These are phyloP conservation scores for Dysmachus trigonus DNA, from an alignment of 2,888 invertebrate genomes.

Conservation along the genomic window DNA sequence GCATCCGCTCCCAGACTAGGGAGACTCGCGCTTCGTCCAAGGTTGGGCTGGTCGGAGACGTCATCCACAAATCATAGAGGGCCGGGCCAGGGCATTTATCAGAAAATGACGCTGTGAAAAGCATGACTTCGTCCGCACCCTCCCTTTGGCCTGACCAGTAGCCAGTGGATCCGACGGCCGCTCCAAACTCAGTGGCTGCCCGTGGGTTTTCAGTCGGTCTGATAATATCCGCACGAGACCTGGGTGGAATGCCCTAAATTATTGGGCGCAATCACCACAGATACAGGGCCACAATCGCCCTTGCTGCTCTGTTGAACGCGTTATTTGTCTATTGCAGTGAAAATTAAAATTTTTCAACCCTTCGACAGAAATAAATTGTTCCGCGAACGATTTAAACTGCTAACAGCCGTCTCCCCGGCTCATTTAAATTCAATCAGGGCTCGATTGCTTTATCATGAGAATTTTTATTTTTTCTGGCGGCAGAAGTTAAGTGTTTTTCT, in stretches of 20 bases:
- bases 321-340: neutral
- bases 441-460: neutral
- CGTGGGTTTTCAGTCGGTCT: neutral
- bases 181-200: neutral
- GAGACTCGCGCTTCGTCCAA: neutral
- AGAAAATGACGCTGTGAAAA: neutral
- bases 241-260: neutral
- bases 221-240: neutral
- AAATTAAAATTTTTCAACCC: neutral
- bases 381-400: neutral
- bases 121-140: neutral
- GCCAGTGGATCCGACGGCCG: neutral
- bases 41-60: neutral
- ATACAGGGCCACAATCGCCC: neutral
- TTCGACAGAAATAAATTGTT: neutral
- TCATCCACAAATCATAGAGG: neutral
- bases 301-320: neutral
- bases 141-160: neutral
- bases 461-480: neutral
- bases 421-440: neutral
- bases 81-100: neutral
- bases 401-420: neutral
- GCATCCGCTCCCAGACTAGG: neutral
- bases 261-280: neutral
- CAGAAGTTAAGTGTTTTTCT: neutral